These are phyloP conservation scores for Chrysaora quinquecirrha DNA, from an alignment of 30 jellyfish, hydroid and myxozoan genomes.

Conservation along the genomic window DNA sequence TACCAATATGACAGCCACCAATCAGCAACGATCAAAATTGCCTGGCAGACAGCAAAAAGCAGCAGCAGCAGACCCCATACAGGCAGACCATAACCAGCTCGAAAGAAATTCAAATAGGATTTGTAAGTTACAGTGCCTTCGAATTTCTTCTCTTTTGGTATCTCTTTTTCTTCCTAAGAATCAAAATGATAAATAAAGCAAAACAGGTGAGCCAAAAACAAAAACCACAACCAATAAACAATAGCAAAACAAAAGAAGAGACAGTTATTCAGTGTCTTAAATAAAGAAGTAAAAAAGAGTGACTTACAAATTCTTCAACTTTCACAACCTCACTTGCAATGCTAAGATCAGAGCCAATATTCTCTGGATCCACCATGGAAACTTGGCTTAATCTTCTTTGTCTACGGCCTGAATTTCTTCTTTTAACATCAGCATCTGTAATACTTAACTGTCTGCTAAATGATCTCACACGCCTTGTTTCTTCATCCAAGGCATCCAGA, in stretches of 20 bases:
- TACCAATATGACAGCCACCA: conserved; percentile 95
- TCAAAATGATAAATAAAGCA: too few species aligned
- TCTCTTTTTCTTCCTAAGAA: conserved; percentile 59
- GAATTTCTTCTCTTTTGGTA: conserved; percentile 74
- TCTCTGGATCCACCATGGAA: conserved; percentile 34
- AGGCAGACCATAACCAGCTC: conserved; percentile 75
- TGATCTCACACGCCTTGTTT: conserved; percentile 22
- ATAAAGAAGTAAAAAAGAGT: too few species aligned
- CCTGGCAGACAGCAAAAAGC: conserved; percentile 71
- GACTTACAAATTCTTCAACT: conserved; percentile 71
- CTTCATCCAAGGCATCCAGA: conserved; percentile 51
- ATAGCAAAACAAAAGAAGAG: too few species aligned
- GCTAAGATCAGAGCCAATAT: conserved; percentile 60
- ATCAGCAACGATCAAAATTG: conserved; percentile 66
- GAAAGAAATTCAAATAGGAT: conserved; percentile 46
- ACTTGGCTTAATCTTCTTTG: too few species aligned
- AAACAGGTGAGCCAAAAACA: too few species aligned
- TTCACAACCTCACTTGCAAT: conserved; percentile 54
- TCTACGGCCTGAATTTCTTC: too few species aligned
- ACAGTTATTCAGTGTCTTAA: too few species aligned
- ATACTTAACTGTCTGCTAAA: conserved; percentile 35
- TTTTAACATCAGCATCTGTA: background rate
- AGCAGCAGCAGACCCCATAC: conserved; percentile 58
- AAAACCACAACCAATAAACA: too few species aligned
- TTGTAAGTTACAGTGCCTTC: conserved; percentile 73